These are phyloP conservation scores for Dasysyrphus tricinctus DNA, from an alignment of 2,888 invertebrate genomes.

Conservation along the genomic window DNA sequence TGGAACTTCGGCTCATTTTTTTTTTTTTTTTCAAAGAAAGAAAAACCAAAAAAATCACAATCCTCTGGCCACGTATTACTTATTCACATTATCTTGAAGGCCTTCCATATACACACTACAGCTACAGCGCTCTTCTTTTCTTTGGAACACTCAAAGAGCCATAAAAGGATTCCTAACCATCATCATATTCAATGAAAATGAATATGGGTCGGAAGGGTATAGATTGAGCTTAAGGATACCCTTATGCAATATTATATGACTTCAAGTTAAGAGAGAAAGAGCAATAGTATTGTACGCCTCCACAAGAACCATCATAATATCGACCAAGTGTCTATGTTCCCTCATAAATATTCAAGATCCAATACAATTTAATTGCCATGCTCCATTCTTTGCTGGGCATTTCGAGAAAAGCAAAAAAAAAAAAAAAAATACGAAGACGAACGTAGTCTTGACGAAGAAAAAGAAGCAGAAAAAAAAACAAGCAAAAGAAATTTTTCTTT, in stretches of 20 bases:
- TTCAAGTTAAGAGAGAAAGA: slow-evolving; percentile 7
- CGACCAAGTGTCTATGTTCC: slow-evolving; percentile 64
- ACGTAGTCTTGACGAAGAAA: not conserved
- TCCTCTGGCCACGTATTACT: slow-evolving; percentile 43
- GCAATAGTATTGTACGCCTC: not conserved
- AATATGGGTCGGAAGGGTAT: slow-evolving; percentile 46
- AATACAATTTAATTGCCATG: slow-evolving; percentile 73
- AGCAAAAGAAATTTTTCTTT: slow-evolving; percentile 32
- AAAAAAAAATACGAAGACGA: slow-evolving; percentile 7
- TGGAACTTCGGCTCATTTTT: slow-evolving; percentile 6
- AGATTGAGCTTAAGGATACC: slow-evolving; percentile 40
- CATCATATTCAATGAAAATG: slow-evolving; percentile 48
- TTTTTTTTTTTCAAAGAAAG: not conserved
- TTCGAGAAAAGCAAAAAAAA: slow-evolving; percentile 8
- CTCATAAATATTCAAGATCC: slow-evolving; percentile 73
- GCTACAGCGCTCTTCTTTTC: not conserved
- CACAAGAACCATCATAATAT: slow-evolving; percentile 42
- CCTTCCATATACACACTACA: not conserved
- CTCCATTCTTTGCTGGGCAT: slow-evolving; percentile 37
- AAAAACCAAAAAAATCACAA: slow-evolving; percentile 39
- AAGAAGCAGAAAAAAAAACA: not conserved
- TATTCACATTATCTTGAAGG: slow-evolving; percentile 44
- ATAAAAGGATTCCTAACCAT: slow-evolving; percentile 63
- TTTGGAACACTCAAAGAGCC: slow-evolving; percentile 37
- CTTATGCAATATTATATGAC: slow-evolving; percentile 63